Conservation (phyloP, 2,113 vertebrate genomes). For the Oriolus oriolus region DNA sequence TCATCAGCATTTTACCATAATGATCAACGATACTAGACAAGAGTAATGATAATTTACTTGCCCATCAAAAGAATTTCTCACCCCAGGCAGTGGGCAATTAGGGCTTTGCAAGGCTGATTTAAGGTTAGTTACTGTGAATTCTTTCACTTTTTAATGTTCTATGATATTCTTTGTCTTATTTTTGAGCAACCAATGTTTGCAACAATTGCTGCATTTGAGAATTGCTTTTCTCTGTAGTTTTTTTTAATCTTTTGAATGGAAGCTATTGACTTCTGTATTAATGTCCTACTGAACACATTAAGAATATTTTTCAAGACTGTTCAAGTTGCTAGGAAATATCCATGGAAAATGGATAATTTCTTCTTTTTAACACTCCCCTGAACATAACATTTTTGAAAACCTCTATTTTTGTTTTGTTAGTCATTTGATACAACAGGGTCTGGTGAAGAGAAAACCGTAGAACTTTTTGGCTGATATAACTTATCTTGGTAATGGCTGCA, state of each 20-base stretch:
- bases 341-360: not conserved
- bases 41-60: constrained; percentile 28
- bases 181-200: not conserved
- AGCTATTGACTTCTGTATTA: not conserved
- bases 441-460: not conserved
- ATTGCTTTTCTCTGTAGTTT: not conserved
- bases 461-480: not conserved
- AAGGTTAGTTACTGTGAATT: not conserved
- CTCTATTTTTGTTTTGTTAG: not conserved
- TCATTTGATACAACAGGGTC: not conserved
- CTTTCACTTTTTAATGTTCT: not conserved
- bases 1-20: not conserved
- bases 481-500: not conserved
- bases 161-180: not conserved
- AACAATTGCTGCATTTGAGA: not conserved
- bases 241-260: not conserved
- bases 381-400: not conserved
- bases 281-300: not conserved
- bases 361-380: not conserved
- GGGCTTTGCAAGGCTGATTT: not conserved
- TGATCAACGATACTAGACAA: not conserved
- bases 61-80: not conserved
- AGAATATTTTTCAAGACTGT: not conserved
- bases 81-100: not conserved
- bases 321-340: not conserved